These are phyloP conservation scores for Agelastica alni DNA, from an alignment of 2,888 invertebrate genomes.

Conservation along the genomic window DNA sequence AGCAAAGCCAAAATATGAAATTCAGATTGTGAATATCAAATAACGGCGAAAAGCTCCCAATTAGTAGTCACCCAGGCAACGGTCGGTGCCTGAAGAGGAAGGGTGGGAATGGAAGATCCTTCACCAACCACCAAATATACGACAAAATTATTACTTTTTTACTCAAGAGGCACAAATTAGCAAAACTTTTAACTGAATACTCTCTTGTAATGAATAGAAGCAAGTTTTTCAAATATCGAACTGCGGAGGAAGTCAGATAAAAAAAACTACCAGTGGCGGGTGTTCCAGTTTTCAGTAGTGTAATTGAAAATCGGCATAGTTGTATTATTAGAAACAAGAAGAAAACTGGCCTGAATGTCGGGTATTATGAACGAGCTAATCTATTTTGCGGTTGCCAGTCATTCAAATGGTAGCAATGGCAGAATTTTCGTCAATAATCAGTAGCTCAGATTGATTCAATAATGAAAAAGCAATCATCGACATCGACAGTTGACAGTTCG, in stretches of 20 bases:
- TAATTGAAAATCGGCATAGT: too few relatives aligned
- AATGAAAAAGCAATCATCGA: constrained; percentile 13
- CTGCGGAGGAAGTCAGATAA: constrained; percentile 4
- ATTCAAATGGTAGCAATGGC: too few relatives aligned
- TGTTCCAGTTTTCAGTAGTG: too few relatives aligned
- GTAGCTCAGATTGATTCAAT: constrained; percentile 7
- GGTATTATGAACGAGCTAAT: too few relatives aligned
- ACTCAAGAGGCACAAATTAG: constrained; percentile 24
- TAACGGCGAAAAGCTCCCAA: constrained; percentile 34
- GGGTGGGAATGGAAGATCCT: constrained; percentile 23
- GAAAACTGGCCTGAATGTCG: too few relatives aligned
- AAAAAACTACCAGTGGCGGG: too few relatives aligned
- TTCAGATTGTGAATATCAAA: constrained; percentile 32
- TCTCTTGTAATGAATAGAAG: constrained; percentile 22
- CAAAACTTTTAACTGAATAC: constrained; percentile 20
- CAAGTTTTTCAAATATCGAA: constrained; percentile 7
- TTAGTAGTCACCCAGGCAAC: constrained; percentile 35
- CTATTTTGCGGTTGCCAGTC: too few relatives aligned
- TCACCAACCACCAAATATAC: constrained; percentile 16
- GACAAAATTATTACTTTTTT: constrained; percentile 30
- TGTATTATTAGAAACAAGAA: too few relatives aligned
- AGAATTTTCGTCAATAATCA: constrained; percentile 2
- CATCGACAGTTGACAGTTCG: constrained; percentile 29
- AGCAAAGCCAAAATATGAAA: constrained; percentile 29
- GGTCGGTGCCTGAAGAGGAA: constrained; percentile 29